Percentiles rank a stretch among this genome's conserved stretches.
Evolutionary conservation across 2,797 vertebrate genomes (phyloP).

Genomic region (Danio choprae): DNA sequence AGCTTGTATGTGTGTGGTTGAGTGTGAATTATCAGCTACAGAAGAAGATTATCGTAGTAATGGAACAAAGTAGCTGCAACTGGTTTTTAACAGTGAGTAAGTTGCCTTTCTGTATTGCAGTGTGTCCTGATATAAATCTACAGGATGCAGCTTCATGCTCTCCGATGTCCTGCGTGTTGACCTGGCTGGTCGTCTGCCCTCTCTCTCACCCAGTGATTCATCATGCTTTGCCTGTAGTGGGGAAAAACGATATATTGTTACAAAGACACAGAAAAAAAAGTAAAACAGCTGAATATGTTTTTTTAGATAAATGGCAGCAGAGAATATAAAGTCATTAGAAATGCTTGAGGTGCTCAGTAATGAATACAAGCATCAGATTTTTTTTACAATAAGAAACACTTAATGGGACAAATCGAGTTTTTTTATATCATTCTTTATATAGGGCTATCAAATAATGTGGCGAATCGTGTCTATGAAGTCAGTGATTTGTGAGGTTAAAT

Average conservation of each 20-base stretch:
- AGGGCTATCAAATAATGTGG: neutral
- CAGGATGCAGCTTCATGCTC: neutral
- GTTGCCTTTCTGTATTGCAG: neutral
- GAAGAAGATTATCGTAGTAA: constrained; percentile 25
- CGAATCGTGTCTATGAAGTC: neutral
- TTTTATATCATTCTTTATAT: constrained; percentile 10
- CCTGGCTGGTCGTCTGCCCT: constrained; percentile 34
- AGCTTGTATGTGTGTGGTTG: constrained; percentile 32
- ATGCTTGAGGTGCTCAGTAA: constrained; percentile 39
- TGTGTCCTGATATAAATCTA: constrained; percentile 7
- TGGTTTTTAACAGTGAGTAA: constrained; percentile 14
- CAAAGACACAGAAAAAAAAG: neutral
- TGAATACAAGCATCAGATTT: constrained; percentile 18
- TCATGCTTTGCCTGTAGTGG: constrained; percentile 19
- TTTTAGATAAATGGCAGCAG: constrained; percentile 43
- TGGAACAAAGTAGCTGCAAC: constrained; percentile 2
- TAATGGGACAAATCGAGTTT: constrained; percentile 26
- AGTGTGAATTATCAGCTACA: constrained; percentile 36
- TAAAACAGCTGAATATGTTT: neutral
- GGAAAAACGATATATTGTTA: neutral
- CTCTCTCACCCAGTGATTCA: constrained; percentile 32
- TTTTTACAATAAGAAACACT: constrained; percentile 20
- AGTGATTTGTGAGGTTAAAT: neutral
- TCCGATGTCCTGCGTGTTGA: neutral
- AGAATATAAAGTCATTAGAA: constrained; percentile 42